A percentile compares a stretch with the other conserved stretches of the same genome.
phyloP scores from a whole-genome alignment of 2,888 invertebrate genomes.

The Microdon myrmicae region DNA sequence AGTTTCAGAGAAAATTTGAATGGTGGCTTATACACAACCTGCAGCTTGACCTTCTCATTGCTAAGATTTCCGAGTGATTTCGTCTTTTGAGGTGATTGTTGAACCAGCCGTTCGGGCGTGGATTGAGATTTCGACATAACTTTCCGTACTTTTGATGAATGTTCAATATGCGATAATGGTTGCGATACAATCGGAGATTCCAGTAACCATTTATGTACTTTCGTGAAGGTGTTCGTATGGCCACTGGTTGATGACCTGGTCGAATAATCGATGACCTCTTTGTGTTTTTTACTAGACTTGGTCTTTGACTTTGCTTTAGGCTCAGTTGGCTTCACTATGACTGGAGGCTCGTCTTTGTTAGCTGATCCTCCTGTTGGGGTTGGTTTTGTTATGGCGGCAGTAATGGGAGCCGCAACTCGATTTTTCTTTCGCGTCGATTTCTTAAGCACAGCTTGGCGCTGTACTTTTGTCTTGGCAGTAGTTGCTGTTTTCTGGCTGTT shows the following conservation, averaged over 20 bases:
- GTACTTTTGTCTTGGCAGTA: slow-evolving; percentile 40
- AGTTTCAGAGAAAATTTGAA: slow-evolving; percentile 87
- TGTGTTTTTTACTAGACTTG: slow-evolving; percentile 69
- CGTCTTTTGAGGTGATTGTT: slow-evolving; percentile 72
- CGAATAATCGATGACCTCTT: slow-evolving; percentile 83
- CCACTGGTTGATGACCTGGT: slow-evolving; percentile 59
- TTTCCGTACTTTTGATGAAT: slow-evolving; percentile 64
- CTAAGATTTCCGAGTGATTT: slow-evolving; percentile 78
- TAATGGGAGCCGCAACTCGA: slow-evolving; percentile 65
- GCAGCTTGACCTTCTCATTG: slow-evolving; percentile 78
- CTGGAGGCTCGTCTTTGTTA: slow-evolving; percentile 16
- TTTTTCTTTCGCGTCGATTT: slow-evolving; percentile 67
- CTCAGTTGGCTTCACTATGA: slow-evolving; percentile 57
- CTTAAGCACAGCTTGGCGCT: slow-evolving; percentile 58
- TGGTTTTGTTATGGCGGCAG: slow-evolving; percentile 60
- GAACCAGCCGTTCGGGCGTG: slow-evolving; percentile 79
- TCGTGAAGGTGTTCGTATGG: slow-evolving; percentile 71
- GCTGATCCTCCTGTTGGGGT: slow-evolving; percentile 6
- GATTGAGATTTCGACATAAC: slow-evolving; percentile 84
- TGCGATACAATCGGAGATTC: slow-evolving; percentile 73
- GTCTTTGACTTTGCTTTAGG: slow-evolving; percentile 66
- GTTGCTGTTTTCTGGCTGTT: slow-evolving; percentile 36
- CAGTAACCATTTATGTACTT: slow-evolving; percentile 87
- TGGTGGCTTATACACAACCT: slow-evolving; percentile 88
- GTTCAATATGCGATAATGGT: slow-evolving; percentile 65